Conservation (phyloP, 2,797 vertebrate genomes). For the Sparidentex hasta region DNA sequence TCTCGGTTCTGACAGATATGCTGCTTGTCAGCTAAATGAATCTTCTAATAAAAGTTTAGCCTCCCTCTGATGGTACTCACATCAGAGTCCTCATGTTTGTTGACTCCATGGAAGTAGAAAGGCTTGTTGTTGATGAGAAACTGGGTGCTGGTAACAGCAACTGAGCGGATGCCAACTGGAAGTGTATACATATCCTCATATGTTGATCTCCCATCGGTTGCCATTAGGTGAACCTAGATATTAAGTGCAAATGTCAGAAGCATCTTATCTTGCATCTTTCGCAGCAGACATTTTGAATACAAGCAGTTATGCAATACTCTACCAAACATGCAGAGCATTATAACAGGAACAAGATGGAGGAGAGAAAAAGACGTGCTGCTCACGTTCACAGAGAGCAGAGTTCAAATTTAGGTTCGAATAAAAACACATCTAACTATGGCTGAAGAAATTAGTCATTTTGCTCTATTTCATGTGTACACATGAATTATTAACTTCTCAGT, state of each 20-base stretch:
- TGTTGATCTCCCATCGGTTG: background rate
- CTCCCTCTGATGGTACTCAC: constrained; percentile 85
- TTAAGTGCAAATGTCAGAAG: constrained; percentile 9
- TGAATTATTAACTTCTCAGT: background rate
- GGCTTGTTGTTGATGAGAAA: constrained; percentile 95
- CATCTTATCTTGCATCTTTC: background rate
- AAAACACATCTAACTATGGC: background rate
- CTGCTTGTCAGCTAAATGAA: background rate
- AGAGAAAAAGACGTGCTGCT: background rate
- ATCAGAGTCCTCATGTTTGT: constrained; percentile 96
- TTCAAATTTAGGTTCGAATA: background rate
- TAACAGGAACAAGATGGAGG: background rate
- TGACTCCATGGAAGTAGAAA: constrained; percentile 98
- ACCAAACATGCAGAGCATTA: background rate
- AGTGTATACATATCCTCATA: constrained; percentile 88
- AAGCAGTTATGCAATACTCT: background rate
- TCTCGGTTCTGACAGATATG: background rate
- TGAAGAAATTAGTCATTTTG: background rate
- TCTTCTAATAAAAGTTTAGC: constrained; percentile 9
- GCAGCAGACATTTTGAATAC: background rate
- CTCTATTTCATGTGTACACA: background rate
- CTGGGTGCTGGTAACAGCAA: constrained; percentile 86
- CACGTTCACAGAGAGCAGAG: background rate
- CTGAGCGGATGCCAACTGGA: constrained; percentile 92
- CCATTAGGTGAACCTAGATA: constrained; percentile 85